Conservation (phyloP, 92 coral and sea anemone genomes). For the Epizoanthus stellaris region DNA sequence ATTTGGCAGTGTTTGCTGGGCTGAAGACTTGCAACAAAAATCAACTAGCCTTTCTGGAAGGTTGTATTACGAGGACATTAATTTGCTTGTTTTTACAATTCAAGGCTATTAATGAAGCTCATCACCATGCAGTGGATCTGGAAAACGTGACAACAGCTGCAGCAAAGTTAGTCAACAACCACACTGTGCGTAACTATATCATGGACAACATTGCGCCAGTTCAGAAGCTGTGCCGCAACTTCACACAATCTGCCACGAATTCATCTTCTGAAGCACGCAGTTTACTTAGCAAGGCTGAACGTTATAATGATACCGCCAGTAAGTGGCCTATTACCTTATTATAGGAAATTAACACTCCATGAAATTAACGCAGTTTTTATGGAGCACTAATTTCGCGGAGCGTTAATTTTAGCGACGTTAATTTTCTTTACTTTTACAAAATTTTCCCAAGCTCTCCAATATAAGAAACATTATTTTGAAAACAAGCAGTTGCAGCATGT, state of each 20-base stretch:
- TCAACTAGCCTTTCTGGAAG: too few species aligned
- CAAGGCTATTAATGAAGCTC: conserved; percentile 25
- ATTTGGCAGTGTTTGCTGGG: too few species aligned
- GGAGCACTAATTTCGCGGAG: too few species aligned
- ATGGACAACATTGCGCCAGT: conserved; percentile 67
- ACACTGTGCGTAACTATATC: conserved; percentile 70
- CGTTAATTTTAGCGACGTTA: too few species aligned
- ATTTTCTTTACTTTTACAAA: too few species aligned
- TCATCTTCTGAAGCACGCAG: conserved; percentile 48
- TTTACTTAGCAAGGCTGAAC: conserved; percentile 55
- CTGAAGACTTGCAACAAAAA: too few species aligned
- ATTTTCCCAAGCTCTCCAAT: too few species aligned
- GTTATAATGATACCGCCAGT: conserved; percentile 61
- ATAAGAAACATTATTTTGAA: too few species aligned
- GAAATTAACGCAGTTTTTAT: too few species aligned
- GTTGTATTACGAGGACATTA: not conserved
- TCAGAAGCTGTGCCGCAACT: conserved; percentile 68
- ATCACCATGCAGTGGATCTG: conserved; percentile 26
- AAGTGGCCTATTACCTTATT: not conserved
- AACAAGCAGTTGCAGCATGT: too few species aligned
- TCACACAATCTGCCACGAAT: conserved; percentile 53
- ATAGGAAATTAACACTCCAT: too few species aligned
- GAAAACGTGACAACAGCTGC: conserved; percentile 59
- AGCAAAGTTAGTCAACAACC: conserved; percentile 60
- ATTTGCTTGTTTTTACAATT: not conserved